Conservation (phyloP, 1,140 invertebrate species). For the Platyscapa corneri region DNA sequence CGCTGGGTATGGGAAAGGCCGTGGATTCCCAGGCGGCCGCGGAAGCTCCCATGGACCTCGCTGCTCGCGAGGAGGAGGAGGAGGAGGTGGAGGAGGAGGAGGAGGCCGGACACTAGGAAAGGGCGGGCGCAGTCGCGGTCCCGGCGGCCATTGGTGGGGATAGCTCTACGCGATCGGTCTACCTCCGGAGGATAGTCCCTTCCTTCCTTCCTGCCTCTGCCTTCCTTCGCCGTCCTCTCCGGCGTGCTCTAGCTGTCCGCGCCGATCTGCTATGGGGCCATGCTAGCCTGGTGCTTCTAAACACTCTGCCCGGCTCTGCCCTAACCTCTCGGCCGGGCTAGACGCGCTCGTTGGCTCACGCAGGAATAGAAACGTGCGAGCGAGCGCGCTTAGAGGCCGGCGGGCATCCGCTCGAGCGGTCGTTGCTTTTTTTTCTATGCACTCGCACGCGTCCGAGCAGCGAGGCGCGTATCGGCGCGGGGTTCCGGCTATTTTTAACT, state of each 20-base stretch:
- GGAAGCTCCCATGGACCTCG: neutral
- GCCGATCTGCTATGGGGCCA: constrained; percentile 56
- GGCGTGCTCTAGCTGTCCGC: neutral
- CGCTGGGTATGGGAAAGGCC: constrained; percentile 63
- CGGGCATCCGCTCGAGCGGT: no score
- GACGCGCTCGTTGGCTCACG: neutral
- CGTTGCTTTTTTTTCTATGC: neutral
- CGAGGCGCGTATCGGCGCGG: no score
- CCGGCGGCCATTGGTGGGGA: neutral
- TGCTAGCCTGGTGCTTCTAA: constrained; percentile 68
- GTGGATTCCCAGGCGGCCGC: constrained; percentile 59
- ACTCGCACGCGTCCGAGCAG: no score
- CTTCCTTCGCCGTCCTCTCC: constrained; percentile 24
- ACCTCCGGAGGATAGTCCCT: constrained; percentile 25
- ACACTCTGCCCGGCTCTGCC: constrained; percentile 60
- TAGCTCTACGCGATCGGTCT: constrained; percentile 9
- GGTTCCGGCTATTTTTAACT: no score
- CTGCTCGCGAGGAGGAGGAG: neutral
- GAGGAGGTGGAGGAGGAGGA: neutral
- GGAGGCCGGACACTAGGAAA: constrained; percentile 43
- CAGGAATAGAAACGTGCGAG: no score
- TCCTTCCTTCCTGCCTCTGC: constrained; percentile 41
- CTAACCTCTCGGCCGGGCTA: constrained; percentile 53
- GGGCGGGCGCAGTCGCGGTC: constrained; percentile 51
- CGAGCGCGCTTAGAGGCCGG: neutral